These are phyloP conservation scores for Nothobranchius furzeri DNA, from an alignment of 2,113 vertebrate species.

Conservation along the genomic window DNA sequence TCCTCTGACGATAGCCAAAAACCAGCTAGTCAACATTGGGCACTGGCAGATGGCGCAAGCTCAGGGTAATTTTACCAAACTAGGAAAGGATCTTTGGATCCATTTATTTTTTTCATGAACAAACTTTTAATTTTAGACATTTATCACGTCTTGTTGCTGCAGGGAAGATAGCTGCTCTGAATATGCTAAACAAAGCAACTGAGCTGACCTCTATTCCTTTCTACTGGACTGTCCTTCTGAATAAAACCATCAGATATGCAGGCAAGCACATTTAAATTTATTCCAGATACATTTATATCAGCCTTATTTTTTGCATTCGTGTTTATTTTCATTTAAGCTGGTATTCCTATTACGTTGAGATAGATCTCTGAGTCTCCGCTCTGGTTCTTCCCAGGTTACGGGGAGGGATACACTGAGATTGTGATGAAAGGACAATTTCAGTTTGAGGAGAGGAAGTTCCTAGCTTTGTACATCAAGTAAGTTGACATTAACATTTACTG, in stretches of 20 bases:
- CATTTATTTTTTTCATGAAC: too few relatives aligned
- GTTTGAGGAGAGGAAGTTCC: constrained; percentile 80
- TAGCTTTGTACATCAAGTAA: constrained; percentile 87
- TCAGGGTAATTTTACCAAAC: constrained; percentile 72
- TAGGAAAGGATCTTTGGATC: too few relatives aligned
- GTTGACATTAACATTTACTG: constrained; percentile 31
- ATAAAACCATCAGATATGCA: constrained; percentile 83
- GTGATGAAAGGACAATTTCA: constrained; percentile 81
- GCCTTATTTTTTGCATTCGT: background rate
- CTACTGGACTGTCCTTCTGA: constrained; percentile 85
- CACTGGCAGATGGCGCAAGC: constrained; percentile 88
- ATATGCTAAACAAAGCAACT: constrained; percentile 77
- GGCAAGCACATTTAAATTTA: constrained; percentile 58
- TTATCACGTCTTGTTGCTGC: constrained; percentile 3
- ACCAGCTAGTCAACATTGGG: constrained; percentile 71
- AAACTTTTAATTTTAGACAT: background rate
- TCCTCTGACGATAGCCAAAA: constrained; percentile 75
- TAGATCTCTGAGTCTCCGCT: background rate
- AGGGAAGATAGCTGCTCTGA: constrained; percentile 83
- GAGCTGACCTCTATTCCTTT: constrained; percentile 81
- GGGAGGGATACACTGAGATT: constrained; percentile 82
- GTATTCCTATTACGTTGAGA: background rate
- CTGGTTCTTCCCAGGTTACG: constrained; percentile 75
- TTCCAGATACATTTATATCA: too few relatives aligned
- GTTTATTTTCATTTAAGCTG: background rate